These are phyloP conservation scores for Zonitis immaculata DNA, from an alignment of 2,888 invertebrate genomes.

Conservation along the genomic window DNA sequence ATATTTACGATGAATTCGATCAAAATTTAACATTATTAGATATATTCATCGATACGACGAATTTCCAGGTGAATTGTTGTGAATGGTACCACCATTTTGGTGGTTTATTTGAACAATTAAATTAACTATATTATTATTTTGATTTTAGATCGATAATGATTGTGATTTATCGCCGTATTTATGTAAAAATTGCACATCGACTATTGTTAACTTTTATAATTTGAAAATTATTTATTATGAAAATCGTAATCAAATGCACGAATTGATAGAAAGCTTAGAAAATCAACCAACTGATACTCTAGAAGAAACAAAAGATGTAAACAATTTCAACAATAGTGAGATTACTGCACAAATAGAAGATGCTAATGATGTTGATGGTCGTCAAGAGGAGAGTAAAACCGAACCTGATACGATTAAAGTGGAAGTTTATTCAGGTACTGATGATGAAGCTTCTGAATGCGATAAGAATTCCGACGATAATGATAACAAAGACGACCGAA, in stretches of 20 bases:
- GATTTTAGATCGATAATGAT: neutral
- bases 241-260: conserved; percentile 17
- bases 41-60: conserved; percentile 17
- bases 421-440: neutral
- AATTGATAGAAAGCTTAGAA: conserved; percentile 5
- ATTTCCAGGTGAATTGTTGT: conserved; percentile 15
- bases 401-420: conserved; percentile 1
- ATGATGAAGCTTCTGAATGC: neutral
- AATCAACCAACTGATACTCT: neutral
- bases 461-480: neutral
- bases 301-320: neutral
- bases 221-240: conserved; percentile 24
- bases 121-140: neutral
- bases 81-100: neutral
- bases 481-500: neutral
- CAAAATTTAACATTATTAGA: conserved; percentile 17
- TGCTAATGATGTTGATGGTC: neutral
- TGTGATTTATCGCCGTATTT: conserved; percentile 19
- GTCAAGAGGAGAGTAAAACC: neutral
- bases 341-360: neutral
- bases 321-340: too few relatives aligned
- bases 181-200: conserved; percentile 23
- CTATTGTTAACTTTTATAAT: conserved; percentile 23
- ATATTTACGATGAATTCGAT: conserved; percentile 19
- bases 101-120: neutral